These are phyloP conservation scores for Chirona hameri DNA, from an alignment of 2,888 invertebrate species.

Conservation along the genomic window DNA sequence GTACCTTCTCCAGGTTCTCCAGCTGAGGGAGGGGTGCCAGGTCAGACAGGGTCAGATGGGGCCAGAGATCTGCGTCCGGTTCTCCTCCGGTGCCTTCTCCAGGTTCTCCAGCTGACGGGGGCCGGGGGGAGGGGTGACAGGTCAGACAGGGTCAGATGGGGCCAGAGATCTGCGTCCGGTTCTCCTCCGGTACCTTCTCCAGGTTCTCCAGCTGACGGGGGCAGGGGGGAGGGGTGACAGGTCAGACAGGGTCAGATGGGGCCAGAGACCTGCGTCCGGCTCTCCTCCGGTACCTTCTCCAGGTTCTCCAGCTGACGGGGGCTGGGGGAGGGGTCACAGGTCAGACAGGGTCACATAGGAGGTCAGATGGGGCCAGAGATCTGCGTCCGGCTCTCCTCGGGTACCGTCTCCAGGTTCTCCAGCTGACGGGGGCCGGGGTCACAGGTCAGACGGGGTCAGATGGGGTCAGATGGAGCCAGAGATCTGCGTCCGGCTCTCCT, in stretches of 20 bases:
- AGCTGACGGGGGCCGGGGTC: conserved; percentile 53
- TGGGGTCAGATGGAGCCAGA: too few species aligned
- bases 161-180: conserved; percentile 66
- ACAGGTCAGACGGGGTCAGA: too few species aligned
- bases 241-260: too few species aligned
- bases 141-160: too few species aligned
- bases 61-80: conserved; percentile 66
- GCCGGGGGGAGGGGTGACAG: background rate
- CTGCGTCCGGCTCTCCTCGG: conserved; percentile 68
- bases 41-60: too few species aligned
- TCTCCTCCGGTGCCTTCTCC: conserved; percentile 66
- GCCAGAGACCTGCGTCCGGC: conserved; percentile 66
- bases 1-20: conserved; percentile 60
- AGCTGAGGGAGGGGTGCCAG: conserved; percentile 56
- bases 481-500: conserved; percentile 68
- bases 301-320: conserved; percentile 62
- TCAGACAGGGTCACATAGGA: too few species aligned
- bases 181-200: conserved; percentile 66
- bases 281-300: conserved; percentile 66
- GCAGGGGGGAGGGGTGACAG: too few species aligned
- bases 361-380: too few species aligned
- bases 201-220: conserved; percentile 60
- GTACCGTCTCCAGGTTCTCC: conserved; percentile 60
- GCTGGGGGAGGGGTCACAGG: too few species aligned
- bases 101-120: conserved; percentile 60